These are phyloP conservation scores for Phaonia tiefii DNA, from an alignment of 2,888 invertebrate species.

Conservation along the genomic window DNA sequence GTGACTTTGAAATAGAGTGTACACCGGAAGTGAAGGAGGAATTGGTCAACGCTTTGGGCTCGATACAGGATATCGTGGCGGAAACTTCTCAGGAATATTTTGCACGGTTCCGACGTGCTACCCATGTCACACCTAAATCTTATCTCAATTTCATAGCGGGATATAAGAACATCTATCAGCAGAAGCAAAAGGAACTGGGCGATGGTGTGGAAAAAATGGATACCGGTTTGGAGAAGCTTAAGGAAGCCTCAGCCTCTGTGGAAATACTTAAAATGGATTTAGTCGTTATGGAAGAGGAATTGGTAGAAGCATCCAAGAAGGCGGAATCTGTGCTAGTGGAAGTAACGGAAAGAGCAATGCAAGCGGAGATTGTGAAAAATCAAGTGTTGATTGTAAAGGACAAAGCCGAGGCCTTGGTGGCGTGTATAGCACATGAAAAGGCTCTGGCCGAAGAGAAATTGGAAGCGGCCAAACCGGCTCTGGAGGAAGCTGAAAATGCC, in stretches of 20 bases:
- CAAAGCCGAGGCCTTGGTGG: slow-evolving; percentile 94
- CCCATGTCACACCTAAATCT: slow-evolving; percentile 98
- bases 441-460: slow-evolving; percentile 94
- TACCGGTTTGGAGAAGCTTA: slow-evolving; percentile 95
- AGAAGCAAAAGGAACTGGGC: slow-evolving; percentile 93
- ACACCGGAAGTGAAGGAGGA: slow-evolving; percentile 90
- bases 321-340: slow-evolving; percentile 93
- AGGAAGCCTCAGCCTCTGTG: slow-evolving; percentile 96
- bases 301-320: slow-evolving; percentile 95
- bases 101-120: slow-evolving; percentile 94
- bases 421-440: slow-evolving; percentile 93
- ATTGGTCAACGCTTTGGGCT: slow-evolving; percentile 93
- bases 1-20: slow-evolving; percentile 94
- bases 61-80: slow-evolving; percentile 96
- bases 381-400: slow-evolving; percentile 98
- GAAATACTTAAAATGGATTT: slow-evolving; percentile 94
- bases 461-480: slow-evolving; percentile 96
- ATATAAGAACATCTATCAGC: slow-evolving; percentile 95
- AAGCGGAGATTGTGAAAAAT: slow-evolving; percentile 97
- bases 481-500: slow-evolving; percentile 97
- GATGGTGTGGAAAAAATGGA: slow-evolving; percentile 96
- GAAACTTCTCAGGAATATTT: slow-evolving; percentile 92
- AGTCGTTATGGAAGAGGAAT: slow-evolving; percentile 96
- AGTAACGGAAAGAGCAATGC: slow-evolving; percentile 95
- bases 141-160: slow-evolving; percentile 97